Conservation (phyloP, 2,888 invertebrate species). For the Harpalus rubripes region DNA sequence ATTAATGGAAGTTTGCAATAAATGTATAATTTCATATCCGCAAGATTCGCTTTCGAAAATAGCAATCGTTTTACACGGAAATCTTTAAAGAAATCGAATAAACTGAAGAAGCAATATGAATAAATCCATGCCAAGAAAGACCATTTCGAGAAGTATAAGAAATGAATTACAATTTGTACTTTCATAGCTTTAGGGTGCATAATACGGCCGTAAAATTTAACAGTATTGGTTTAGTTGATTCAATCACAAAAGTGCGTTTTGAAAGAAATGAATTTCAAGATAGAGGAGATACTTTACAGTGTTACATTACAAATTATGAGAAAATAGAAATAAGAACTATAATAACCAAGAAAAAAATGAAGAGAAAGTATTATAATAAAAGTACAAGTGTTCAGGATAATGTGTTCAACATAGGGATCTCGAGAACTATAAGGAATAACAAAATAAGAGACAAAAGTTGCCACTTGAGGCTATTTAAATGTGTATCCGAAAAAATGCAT, state of each 20-base stretch:
- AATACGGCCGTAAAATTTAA: slow-evolving; percentile 2
- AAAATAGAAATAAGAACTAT: not conserved
- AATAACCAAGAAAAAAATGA: not conserved
- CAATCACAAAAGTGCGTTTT: slow-evolving; percentile 5
- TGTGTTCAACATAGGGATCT: no score
- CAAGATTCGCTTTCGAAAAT: not conserved
- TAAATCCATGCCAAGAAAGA: slow-evolving; percentile 1
- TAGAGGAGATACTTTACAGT: not conserved
- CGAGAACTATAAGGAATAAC: no score
- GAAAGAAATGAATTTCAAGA: not conserved
- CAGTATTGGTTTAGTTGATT: not conserved
- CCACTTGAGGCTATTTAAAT: no score
- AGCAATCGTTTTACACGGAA: not conserved
- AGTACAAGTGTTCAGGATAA: no score
- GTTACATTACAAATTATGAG: not conserved
- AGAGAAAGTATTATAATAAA: no score
- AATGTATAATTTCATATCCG: not conserved
- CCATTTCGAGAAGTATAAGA: slow-evolving; percentile 5
- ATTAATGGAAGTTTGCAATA: not conserved
- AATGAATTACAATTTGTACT: slow-evolving; percentile 7
- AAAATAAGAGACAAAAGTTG: no score
- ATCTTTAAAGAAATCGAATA: not conserved
- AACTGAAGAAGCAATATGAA: not conserved
- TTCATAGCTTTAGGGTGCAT: slow-evolving; percentile 5
- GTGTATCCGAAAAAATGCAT: no score